Percentiles rank a stretch among this genome's conserved stretches.
Conservation (phyloP, 2,888 invertebrate species). For the Phorcus lineatus region DNA sequence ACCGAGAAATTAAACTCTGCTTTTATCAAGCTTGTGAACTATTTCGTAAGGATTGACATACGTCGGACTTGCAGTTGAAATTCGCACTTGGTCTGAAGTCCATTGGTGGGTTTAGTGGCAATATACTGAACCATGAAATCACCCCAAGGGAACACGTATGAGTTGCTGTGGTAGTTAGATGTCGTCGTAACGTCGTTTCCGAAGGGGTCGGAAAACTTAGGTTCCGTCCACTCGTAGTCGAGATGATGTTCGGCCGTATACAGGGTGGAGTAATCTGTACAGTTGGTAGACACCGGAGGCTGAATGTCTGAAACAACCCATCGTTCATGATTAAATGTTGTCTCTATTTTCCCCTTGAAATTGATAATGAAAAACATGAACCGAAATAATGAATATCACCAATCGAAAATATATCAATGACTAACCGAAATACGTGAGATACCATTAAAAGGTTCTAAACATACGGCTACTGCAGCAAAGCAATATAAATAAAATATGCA, state of each 20-base stretch:
- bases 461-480: too few species aligned
- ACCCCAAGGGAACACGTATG: constrained; percentile 49
- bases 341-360: background rate
- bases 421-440: too few species aligned
- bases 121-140: constrained; percentile 46
- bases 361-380: too few species aligned
- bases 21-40: too few species aligned
- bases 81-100: constrained; percentile 37
- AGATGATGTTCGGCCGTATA: constrained; percentile 29
- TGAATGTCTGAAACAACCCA: constrained; percentile 44
- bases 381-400: too few species aligned
- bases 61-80: constrained; percentile 43
- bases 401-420: too few species aligned
- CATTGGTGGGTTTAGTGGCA: constrained; percentile 44
- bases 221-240: constrained; percentile 41
- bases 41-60: constrained; percentile 25
- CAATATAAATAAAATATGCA: too few species aligned
- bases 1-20: too few species aligned
- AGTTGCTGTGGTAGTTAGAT: constrained; percentile 40
- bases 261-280: constrained; percentile 28
- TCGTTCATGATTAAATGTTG: too few species aligned
- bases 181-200: constrained; percentile 32
- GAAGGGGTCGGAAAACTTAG: constrained; percentile 46
- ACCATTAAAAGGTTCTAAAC: too few species aligned
- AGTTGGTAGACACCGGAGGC: constrained; percentile 40